These are phyloP conservation scores for Lasioglossum albipes DNA, from an alignment of 1,140 invertebrate species.

Conservation along the genomic window DNA sequence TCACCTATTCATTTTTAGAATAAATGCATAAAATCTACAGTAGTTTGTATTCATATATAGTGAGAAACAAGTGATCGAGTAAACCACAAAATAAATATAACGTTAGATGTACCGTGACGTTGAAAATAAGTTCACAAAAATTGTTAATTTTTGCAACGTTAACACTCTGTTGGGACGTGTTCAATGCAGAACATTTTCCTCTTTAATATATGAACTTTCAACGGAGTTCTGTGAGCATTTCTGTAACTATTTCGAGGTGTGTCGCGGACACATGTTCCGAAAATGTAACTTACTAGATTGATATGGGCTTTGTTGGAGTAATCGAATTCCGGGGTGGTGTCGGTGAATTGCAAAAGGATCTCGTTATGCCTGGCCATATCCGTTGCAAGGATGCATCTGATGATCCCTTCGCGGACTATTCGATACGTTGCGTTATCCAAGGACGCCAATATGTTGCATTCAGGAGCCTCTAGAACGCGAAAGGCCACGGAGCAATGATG, in stretches of 20 bases:
- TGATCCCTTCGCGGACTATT: conserved; percentile 88
- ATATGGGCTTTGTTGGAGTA: conserved; percentile 88
- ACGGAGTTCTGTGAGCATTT: background rate
- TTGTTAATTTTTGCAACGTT: too few species aligned
- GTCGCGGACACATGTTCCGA: background rate
- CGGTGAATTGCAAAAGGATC: conserved; percentile 89
- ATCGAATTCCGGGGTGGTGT: conserved; percentile 87
- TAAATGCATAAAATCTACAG: too few species aligned
- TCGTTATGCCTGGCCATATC: conserved; percentile 95
- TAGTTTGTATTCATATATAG: too few species aligned
- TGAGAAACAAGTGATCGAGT: too few species aligned
- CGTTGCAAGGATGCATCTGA: conserved; percentile 91
- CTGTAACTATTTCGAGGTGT: background rate
- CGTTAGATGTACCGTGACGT: too few species aligned
- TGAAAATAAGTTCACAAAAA: too few species aligned
- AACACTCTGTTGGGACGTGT: too few species aligned
- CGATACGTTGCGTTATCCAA: conserved; percentile 83
- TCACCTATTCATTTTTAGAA: too few species aligned
- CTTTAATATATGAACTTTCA: too few species aligned
- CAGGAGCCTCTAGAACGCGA: conserved; percentile 87
- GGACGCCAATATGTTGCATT: conserved; percentile 89
- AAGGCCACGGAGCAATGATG: conserved; percentile 94
- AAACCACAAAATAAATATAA: too few species aligned
- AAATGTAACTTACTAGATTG: conserved; percentile 84
- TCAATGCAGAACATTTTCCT: too few species aligned